A percentile compares a stretch with the other conserved stretches of the same genome.
phyloP scores from a whole-genome alignment of 2,888 invertebrate genomes.

The Prosapia bicincta region DNA sequence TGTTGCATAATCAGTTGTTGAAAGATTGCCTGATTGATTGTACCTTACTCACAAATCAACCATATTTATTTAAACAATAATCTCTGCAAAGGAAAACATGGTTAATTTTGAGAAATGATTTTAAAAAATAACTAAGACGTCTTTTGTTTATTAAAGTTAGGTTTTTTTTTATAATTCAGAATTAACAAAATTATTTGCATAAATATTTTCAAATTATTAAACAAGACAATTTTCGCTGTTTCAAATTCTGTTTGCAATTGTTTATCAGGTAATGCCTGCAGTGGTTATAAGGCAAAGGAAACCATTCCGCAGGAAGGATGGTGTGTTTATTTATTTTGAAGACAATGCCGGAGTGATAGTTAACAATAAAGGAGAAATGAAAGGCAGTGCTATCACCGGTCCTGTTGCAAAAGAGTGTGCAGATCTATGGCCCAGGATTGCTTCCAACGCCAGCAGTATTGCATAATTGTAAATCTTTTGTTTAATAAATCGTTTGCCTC shows the following conservation, averaged over 20 bases:
- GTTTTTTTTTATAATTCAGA: too few species aligned
- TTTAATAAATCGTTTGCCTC: background rate
- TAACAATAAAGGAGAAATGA: conserved; percentile 99
- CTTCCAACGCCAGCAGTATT: conserved; percentile 98
- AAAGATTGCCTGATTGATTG: too few species aligned
- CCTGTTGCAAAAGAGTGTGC: conserved; percentile 99
- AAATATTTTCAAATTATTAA: too few species aligned
- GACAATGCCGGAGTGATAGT: conserved; percentile 99
- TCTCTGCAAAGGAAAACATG: too few species aligned
- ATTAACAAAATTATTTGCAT: too few species aligned
- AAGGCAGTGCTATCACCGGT: conserved; percentile 98
- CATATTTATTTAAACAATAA: too few species aligned
- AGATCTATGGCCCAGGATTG: conserved; percentile 99
- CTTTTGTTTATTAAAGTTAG: too few species aligned
- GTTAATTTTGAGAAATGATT: too few species aligned
- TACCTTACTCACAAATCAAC: too few species aligned
- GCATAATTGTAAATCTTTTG: conserved; percentile 49
- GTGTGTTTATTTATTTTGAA: conserved; percentile 98
- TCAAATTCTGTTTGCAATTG: conserved; percentile 25
- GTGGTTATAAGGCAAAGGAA: conserved; percentile 98
- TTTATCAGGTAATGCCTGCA: conserved; percentile 92
- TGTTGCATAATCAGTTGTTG: too few species aligned
- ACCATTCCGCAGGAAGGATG: conserved; percentile 98
- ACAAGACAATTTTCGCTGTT: too few species aligned
- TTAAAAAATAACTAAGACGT: too few species aligned